Conservation (phyloP, 2,797 vertebrate species). For the Pangasius sanitwongsei region DNA sequence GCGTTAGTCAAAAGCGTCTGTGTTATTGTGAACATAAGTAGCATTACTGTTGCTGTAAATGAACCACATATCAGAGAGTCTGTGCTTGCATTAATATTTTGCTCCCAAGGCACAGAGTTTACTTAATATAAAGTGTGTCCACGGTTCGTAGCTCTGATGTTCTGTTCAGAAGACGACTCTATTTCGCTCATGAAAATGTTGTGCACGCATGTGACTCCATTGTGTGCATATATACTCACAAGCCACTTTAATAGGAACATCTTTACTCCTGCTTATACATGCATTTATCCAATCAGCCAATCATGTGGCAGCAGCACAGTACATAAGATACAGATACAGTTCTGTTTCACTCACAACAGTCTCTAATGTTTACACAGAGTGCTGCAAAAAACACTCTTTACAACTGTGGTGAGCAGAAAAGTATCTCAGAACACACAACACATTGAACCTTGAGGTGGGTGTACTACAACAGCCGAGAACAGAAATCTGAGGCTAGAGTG, state of each 20-base stretch:
- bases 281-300: background rate
- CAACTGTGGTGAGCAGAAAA: background rate
- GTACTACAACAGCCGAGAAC: background rate
- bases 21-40: slow-evolving; percentile 35
- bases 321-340: background rate
- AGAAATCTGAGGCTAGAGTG: background rate
- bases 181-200: background rate
- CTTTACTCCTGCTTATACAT: background rate
- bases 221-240: background rate
- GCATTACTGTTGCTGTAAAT: background rate
- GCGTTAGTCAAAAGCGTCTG: background rate
- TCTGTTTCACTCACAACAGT: background rate
- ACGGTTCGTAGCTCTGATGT: background rate
- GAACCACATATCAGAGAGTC: slow-evolving; percentile 2
- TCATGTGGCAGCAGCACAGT: background rate
- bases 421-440: slow-evolving; percentile 1
- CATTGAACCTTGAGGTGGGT: background rate
- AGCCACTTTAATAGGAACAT: background rate
- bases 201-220: background rate
- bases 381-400: background rate
- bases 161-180: background rate
- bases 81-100: background rate
- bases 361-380: background rate
- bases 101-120: background rate
- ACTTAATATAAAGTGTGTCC: background rate